A percentile compares a stretch with the other conserved stretches of the same genome.
phyloP scores from a whole-genome alignment of 2,888 invertebrate species.

The Linhomoeus sp. region DNA sequence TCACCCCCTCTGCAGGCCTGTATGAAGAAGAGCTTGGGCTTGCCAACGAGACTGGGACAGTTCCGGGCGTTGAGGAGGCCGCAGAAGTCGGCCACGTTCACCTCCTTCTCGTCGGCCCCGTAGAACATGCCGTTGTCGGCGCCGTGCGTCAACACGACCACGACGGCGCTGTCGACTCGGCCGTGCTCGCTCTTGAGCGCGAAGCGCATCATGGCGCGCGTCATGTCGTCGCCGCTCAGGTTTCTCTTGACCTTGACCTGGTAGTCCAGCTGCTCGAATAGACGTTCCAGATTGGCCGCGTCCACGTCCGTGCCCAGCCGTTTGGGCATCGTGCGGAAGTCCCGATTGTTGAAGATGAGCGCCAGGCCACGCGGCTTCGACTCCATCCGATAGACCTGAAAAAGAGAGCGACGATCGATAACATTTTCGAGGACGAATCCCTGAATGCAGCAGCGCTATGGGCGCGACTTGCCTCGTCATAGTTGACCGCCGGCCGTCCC shows the following conservation, averaged over 20 bases:
- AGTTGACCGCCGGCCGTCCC: too few species aligned
- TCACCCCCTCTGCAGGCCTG: constrained; percentile 28
- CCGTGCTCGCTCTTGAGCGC: constrained; percentile 10
- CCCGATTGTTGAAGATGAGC: constrained; percentile 23
- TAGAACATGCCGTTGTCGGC: constrained; percentile 3
- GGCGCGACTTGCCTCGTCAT: too few species aligned
- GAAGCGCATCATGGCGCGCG: constrained; percentile 10
- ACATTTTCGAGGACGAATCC: too few species aligned
- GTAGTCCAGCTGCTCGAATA: constrained; percentile 18
- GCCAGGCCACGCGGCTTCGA: constrained; percentile 18
- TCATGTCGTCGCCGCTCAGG: constrained; percentile 14
- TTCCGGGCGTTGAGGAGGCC: constrained; percentile 13
- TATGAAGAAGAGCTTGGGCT: constrained; percentile 24
- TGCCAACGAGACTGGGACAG: constrained; percentile 19
- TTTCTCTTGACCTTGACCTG: constrained; percentile 13
- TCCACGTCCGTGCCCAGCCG: constrained; percentile 19
- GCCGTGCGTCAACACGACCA: constrained; percentile 23
- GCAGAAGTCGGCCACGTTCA: constrained; percentile 9
- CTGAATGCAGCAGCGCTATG: too few species aligned
- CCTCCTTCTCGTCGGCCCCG: constrained; percentile 4
- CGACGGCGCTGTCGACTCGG: constrained; percentile 9
- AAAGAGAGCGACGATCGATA: too few species aligned
- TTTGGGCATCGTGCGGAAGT: constrained; percentile 8
- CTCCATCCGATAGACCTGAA: constrained; percentile 19
- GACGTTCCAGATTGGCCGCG: constrained; percentile 11